A percentile compares a stretch with the other conserved stretches of the same genome.
Conservation (phyloP, 2,797 vertebrate species). For the Tapirus indicus region DNA sequence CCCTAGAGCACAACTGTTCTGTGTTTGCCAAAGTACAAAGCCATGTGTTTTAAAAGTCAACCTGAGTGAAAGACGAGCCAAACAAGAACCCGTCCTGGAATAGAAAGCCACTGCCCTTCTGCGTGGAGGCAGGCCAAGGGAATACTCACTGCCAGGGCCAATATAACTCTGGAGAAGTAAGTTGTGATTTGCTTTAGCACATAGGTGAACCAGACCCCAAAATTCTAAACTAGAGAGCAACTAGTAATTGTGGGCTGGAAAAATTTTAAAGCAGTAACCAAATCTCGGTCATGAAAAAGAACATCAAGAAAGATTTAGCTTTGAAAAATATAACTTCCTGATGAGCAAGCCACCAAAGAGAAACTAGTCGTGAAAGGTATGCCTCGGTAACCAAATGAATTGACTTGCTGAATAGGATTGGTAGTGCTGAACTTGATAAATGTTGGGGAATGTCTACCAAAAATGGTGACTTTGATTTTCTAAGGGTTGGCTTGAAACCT, state of each 20-base stretch:
- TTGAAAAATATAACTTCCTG: not conserved
- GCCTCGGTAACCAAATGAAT: not conserved
- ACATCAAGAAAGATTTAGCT: constrained; percentile 12
- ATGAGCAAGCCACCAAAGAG: not conserved
- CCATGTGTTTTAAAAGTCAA: constrained; percentile 58
- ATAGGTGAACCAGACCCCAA: not conserved
- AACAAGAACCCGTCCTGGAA: constrained; percentile 16
- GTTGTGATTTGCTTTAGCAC: not conserved
- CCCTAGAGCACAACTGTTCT: not conserved
- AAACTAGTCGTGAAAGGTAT: not conserved
- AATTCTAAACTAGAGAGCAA: constrained; percentile 10
- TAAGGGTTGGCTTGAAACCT: not conserved
- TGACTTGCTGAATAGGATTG: not conserved
- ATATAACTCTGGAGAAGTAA: not conserved
- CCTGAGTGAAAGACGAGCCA: constrained; percentile 42
- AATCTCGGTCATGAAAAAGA: constrained; percentile 40
- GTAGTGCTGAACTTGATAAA: constrained; percentile 18
- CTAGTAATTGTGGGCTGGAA: constrained; percentile 17
- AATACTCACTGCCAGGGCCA: not conserved
- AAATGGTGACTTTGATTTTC: constrained; percentile 50
- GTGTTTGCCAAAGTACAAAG: constrained; percentile 48
- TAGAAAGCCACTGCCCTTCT: constrained; percentile 13
- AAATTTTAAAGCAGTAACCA: constrained; percentile 25
- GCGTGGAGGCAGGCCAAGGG: not conserved
- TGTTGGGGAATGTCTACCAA: not conserved